A percentile compares a stretch with the other conserved stretches of the same genome.
Evolutionary conservation across 1,140 invertebrate genomes (phyloP).

Genomic region (Drosophila ogumai): DNA sequence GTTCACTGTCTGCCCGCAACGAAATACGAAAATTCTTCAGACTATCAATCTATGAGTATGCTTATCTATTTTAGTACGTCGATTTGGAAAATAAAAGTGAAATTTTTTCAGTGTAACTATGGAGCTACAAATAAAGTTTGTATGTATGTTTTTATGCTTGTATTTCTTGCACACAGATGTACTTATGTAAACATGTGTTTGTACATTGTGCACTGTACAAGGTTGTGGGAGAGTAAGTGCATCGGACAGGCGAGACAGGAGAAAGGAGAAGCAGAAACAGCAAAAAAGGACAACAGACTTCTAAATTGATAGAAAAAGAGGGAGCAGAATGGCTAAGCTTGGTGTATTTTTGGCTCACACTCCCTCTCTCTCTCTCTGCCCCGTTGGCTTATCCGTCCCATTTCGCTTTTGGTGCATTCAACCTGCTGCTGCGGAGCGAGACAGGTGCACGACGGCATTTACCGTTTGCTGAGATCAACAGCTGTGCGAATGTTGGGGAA

Average conservation of each 20-base stretch:
- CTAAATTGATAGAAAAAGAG: slow-evolving; percentile 11
- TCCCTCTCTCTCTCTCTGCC: slow-evolving; percentile 20
- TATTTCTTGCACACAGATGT: slow-evolving; percentile 15
- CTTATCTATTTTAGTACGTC: slow-evolving; percentile 17
- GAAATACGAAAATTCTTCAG: slow-evolving; percentile 14
- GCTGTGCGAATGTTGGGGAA: slow-evolving; percentile 43
- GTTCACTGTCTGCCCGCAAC: slow-evolving; percentile 13
- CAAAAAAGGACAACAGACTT: slow-evolving; percentile 31
- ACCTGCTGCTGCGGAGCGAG: slow-evolving; percentile 48
- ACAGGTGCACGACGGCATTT: slow-evolving; percentile 62
- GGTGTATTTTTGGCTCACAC: slow-evolving; percentile 37
- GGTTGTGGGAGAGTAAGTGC: slow-evolving; percentile 23
- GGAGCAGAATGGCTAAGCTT: slow-evolving; percentile 13
- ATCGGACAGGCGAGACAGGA: slow-evolving; percentile 4
- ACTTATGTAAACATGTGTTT: slow-evolving; percentile 28
- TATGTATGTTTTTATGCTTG: not conserved
- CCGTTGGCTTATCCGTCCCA: slow-evolving; percentile 16
- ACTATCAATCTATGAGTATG: slow-evolving; percentile 5
- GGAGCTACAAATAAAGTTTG: slow-evolving; percentile 36
- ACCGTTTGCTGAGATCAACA: slow-evolving; percentile 65
- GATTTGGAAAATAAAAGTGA: slow-evolving; percentile 1
- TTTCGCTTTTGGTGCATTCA: slow-evolving; percentile 60
- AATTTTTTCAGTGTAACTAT: slow-evolving; percentile 15
- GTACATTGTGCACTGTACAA: slow-evolving; percentile 16
- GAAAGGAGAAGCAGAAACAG: slow-evolving; percentile 1